Base-by-base conservation (phyloP, 2,797 vertebrate species). In the Gobio occitaniae region DNA sequence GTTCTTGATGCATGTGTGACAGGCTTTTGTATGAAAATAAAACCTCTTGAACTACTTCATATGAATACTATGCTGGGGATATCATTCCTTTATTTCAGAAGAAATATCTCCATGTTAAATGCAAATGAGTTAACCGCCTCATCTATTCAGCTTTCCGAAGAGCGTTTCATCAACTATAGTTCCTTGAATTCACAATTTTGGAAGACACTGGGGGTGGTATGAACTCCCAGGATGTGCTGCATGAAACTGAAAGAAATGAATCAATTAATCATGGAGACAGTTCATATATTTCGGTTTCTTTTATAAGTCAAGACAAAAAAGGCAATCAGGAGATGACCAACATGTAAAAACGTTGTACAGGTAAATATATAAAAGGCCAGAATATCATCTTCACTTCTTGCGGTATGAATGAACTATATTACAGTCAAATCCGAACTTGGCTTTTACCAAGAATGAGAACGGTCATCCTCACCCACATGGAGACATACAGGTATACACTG, bases 301-400 rank as follows among this genome's bases (percentile, higher is more conserved):
- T 95, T 93, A 94, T 94, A 95, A 93, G 93, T 94, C 94, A 94
- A 94, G 93, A 96, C 95, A 95, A 94, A 95, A 90, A 95, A 96
- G 94, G 94, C 93, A 94, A 95, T 94, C 90, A 91, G 93, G 91
- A 94, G 93, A 95, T 95, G 94, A 95, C 92, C 91, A 88, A 95
- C 94, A 95, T 95, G 95, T 95, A 95, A 95, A 95, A 96, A 95
- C 93, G 86, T 94, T 93, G 93, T 94, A 95, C 94, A 94, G 91
- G 92, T 95, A 93, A 95, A 94, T 94, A 94, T 95, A 95, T 94
- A 95, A 96, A 95, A 95, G 94, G 93, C 94, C 92, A 93, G 94
- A 90, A 93, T 93, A 90, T 93, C 52, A 83, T 92, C 84, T 89
- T 89, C 89, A 91, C 91, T 93, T 93, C 92, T 94, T 94, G 91